phyloP scores from a whole-genome alignment of 1,140 invertebrate species.

The Calycopis cecrops region DNA sequence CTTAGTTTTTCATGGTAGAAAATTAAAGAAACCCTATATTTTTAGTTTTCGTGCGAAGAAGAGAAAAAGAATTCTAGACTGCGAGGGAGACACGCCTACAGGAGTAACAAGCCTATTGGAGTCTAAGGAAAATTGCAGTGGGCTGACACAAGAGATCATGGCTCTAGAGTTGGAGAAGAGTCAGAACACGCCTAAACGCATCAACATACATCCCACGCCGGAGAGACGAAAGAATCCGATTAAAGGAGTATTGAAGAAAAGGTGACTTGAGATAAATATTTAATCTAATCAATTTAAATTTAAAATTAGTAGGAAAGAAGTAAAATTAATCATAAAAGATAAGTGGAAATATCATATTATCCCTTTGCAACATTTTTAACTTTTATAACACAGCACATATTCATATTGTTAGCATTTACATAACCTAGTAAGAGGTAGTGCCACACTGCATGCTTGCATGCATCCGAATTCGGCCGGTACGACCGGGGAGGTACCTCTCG shows the following conservation, averaged over 20 bases:
- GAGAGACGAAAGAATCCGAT: constrained; percentile 74
- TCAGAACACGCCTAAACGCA: constrained; percentile 77
- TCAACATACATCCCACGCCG: constrained; percentile 66
- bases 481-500: too few relatives aligned
- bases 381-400: too few relatives aligned
- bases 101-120: constrained; percentile 53
- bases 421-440: too few relatives aligned
- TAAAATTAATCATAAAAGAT: too few relatives aligned
- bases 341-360: too few relatives aligned
- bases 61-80: constrained; percentile 74
- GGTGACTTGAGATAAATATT: constrained; percentile 43
- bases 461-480: too few relatives aligned
- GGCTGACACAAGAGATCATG: constrained; percentile 82
- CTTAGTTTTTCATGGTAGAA: too few relatives aligned
- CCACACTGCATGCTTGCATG: too few relatives aligned
- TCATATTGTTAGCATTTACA: too few relatives aligned
- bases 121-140: constrained; percentile 73
- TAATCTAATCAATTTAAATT: background rate
- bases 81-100: constrained; percentile 60
- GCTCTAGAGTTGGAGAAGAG: constrained; percentile 65
- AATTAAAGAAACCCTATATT: background rate
- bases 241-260: constrained; percentile 77
- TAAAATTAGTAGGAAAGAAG: too few relatives aligned
- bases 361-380: too few relatives aligned
- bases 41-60: constrained; percentile 73